Base-by-base conservation (phyloP, 2,797 vertebrate genomes). In the Melanotaenia pygmaea region DNA sequence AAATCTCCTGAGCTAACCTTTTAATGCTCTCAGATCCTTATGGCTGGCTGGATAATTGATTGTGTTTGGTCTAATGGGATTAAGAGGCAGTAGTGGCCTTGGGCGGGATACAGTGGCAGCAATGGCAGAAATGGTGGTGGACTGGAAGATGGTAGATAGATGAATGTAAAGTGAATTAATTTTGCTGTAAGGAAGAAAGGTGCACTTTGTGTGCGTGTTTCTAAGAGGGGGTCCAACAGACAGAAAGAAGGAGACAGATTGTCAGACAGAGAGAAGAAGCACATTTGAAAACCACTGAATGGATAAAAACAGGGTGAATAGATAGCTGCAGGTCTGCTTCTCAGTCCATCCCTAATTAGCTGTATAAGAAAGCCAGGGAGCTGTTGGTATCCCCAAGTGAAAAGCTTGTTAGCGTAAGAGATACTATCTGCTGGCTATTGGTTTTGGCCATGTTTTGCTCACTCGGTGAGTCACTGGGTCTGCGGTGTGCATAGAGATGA, bases 341-440 rank as follows among this genome's bases (percentile, higher is more conserved):
- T 81, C 79, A 83, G 88, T 89, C 86, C 84, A 67, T 84, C 74
- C 79, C 83, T 93, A 94, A 93, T 94, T 93, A 93, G 89, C 82
- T 84, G 70, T 80, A 73, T 71, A 83, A 90, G 87, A 86, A 84
- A 90, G 80, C 59, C 68, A 78, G 78, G 78, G 89, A 88, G 87
- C 80, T 73, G 82, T 90, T 82, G 90, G 85, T 89, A 92, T 90
- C 88, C 91, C 91, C 91, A 84, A 90, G 92, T 88, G 91, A 85
- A 87, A 91, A 89, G 91, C 90, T 93, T 93, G 91, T 93, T 94
- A 93, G 89, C 81, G 89, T 92, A 91, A 92, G 92, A 92, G 92
- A 92, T 92, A 79, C 88, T 92, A 87, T 93, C 93, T 90, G 82
- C 78, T 47, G 86, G 91, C 85, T 92, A 93, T 91, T 92, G 91